Evolutionary conservation across 2,888 invertebrate genomes (phyloP), one percentile per base, ranked within the genome.

Genomic region (Eutolmus rufibarbis): DNA sequence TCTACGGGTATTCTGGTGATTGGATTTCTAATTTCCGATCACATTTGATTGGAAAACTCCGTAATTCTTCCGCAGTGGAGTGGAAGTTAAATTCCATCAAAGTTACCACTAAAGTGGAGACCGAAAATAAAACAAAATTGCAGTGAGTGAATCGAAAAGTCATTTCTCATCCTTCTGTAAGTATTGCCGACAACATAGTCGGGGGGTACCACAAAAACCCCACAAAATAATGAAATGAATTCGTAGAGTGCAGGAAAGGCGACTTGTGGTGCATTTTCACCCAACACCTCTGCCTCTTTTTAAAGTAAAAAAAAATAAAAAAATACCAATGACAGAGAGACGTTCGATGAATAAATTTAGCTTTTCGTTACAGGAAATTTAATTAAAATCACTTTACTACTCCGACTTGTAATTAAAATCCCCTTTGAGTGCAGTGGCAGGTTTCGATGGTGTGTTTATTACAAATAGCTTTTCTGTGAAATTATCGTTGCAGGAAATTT

Each of bases 291-390:
- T 19, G 56, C 16, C 4, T 56, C 19, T 56, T 46, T 40, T 40
- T 40, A 12, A 40, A 40, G 2, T 40, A 40, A 40, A 40, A 40
- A 12, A 56, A 56, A 56, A 56, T n/a, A n/a, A 7, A 0, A 56
- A 19, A 56, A 56, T 2, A 8, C 19, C 19, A 56, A 56, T 56
- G 40, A 37, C 43, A 46, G 14, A 46, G 77, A 40, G 19, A 77
- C 77, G 77, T 77, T 77, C 77, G 77, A 77, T 77, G 40, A 77
- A 77, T 77, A 77, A 77, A 77, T 77, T 77, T 77, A 37, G 56
- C 77, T 40, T 77, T 37, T 77, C 23, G 40, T 40, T 37, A 77
- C 77, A 77, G 40, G 77, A 77, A 77, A 77, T 77, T 77, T 77
- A 77, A 77, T 77, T 77, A 77, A 77, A 77, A 37, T 77, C 77